A percentile compares a stretch with the other conserved stretches of the same genome.
phyloP scores from a whole-genome alignment of 2,113 vertebrate species.

The Sminthopsis crassicaudata region DNA sequence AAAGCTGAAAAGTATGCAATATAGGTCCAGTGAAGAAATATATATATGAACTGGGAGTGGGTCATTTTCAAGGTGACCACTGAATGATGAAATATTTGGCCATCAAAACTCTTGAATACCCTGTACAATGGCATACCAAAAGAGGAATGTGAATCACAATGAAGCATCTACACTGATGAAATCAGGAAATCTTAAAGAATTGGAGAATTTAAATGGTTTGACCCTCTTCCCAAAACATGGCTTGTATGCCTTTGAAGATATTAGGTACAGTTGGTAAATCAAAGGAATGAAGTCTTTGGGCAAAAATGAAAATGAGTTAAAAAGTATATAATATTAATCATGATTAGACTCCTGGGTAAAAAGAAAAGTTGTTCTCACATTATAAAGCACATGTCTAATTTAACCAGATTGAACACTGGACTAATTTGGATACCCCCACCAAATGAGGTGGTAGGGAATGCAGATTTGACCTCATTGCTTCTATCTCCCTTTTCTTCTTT shows the following conservation, averaged over 20 bases:
- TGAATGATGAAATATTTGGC: neutral
- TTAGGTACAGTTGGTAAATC: slow-evolving; percentile 29
- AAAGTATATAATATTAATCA: neutral
- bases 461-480: slow-evolving; percentile 55
- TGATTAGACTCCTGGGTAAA: slow-evolving; percentile 20
- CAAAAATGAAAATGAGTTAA: slow-evolving; percentile 26
- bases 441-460: slow-evolving; percentile 30
- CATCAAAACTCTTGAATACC: neutral
- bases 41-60: neutral
- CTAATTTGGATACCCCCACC: slow-evolving; percentile 53
- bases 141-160: neutral
- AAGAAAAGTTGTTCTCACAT: slow-evolving; percentile 5
- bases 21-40: neutral
- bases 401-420: slow-evolving; percentile 30
- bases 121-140: neutral
- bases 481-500: slow-evolving; percentile 53
- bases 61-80: neutral
- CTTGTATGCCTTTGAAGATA: neutral
- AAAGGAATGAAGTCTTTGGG: neutral
- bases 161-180: neutral
- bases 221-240: neutral
- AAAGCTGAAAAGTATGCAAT: neutral
- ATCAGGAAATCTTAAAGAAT: neutral
- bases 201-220: neutral
- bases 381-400: slow-evolving; percentile 48